Conservation (phyloP, 2,888 invertebrate species). For the Ormyrus labotus region DNA sequence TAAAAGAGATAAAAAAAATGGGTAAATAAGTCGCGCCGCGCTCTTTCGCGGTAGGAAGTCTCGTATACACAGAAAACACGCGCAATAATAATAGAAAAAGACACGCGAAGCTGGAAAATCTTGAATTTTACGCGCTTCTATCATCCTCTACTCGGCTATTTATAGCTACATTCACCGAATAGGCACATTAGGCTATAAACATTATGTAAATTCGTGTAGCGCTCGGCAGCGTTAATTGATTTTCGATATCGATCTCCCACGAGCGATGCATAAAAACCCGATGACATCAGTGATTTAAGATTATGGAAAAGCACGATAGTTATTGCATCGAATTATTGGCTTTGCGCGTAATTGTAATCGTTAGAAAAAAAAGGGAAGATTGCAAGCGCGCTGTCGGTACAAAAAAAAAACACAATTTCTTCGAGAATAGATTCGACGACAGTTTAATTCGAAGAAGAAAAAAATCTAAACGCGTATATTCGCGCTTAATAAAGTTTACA, state of each 20-base stretch:
- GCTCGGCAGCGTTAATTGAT: constrained; percentile 42
- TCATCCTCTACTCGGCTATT: no score
- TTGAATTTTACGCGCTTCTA: no score
- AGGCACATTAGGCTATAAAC: constrained; percentile 2
- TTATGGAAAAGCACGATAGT: constrained; percentile 22
- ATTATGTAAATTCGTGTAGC: constrained; percentile 40
- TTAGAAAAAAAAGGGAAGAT: not conserved
- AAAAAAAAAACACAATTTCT: no score
- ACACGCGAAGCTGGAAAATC: not conserved
- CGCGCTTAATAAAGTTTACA: no score
- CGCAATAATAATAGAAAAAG: constrained; percentile 16
- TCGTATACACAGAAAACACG: constrained; percentile 1
- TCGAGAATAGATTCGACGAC: no score
- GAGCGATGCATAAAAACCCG: constrained; percentile 15
- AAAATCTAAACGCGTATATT: no score
- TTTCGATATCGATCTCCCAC: constrained; percentile 47
- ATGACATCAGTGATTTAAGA: constrained; percentile 43
- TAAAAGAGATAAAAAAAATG: constrained; percentile 44
- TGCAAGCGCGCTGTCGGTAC: not conserved
- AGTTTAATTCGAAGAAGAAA: no score
- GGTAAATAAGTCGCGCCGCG: constrained; percentile 46
- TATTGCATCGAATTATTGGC: not conserved
- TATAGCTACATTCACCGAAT: no score
- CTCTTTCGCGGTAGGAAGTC: constrained; percentile 26
- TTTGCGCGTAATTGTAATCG: not conserved